Evolutionary conservation across 37 sponge, comb jelly and placozoan species (phyloP).

Genomic region (Tethya wilhelma): DNA sequence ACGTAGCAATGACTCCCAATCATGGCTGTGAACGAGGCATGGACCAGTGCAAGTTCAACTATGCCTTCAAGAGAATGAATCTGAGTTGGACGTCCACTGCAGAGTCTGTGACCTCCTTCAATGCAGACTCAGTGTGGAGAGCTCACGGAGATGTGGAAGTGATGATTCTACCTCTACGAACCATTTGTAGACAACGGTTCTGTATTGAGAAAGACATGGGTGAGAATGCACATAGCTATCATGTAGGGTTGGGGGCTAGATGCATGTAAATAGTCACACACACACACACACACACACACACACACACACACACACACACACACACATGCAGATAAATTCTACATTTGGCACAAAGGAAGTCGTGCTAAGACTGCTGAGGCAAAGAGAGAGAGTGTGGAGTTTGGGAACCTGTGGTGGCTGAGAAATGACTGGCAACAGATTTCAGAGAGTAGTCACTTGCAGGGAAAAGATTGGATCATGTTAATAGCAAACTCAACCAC

Average conservation of each 20-base stretch:
- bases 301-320: slow-evolving; percentile 6
- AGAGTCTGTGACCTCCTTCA: not conserved
- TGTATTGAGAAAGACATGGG: not conserved
- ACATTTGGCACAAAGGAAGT: not conserved
- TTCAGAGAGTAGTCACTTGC: too few species aligned
- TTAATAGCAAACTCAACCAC: too few species aligned
- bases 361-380: not conserved
- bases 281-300: slow-evolving; percentile 16
- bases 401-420: not conserved
- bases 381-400: not conserved
- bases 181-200: not conserved
- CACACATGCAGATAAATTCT: not conserved
- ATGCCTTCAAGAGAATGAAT: not conserved
- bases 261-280: not conserved
- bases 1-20: not conserved
- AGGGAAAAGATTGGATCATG: too few species aligned
- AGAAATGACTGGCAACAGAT: not conserved
- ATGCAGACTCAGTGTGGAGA: not conserved
- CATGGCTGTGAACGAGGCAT: not conserved
- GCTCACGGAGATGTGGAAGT: not conserved
- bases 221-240: not conserved
- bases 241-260: not conserved
- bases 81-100: not conserved
- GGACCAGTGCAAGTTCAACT: not conserved
- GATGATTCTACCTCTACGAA: not conserved